phyloP scores from a whole-genome alignment of 2,113 vertebrate species.

The Ailuropoda melanoleuca region DNA sequence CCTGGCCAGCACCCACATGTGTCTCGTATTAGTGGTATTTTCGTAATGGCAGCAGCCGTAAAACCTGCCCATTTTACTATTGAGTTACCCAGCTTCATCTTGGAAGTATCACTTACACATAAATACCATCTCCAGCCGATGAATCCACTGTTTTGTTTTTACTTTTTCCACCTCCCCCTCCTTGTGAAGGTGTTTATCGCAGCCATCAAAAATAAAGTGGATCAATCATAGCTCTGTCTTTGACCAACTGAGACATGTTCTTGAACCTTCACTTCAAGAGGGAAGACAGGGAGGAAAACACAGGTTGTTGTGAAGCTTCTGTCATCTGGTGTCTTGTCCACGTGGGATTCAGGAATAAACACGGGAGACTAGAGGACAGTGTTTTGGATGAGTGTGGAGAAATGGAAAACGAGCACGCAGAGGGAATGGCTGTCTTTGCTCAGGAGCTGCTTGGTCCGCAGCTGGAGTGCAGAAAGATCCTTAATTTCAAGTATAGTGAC shows the following conservation, averaged over 20 bases:
- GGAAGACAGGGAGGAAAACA: neutral
- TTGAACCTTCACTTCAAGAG: neutral
- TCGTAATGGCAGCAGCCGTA: slow-evolving; percentile 79
- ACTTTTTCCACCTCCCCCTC: neutral
- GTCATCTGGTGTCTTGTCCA: slow-evolving; percentile 57
- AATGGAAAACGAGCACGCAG: slow-evolving; percentile 68
- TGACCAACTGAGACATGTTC: neutral
- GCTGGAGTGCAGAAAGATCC: slow-evolving; percentile 64
- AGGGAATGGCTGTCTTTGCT: slow-evolving; percentile 44
- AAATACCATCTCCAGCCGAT: slow-evolving; percentile 60
- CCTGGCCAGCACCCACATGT: slow-evolving; percentile 78
- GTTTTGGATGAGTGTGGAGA: slow-evolving; percentile 49
- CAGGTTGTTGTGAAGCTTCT: slow-evolving; percentile 36
- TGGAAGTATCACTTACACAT: slow-evolving; percentile 72
- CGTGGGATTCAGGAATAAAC: slow-evolving; percentile 67
- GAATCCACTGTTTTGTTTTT: slow-evolving; percentile 54
- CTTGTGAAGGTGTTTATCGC: slow-evolving; percentile 25
- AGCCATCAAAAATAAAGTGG: slow-evolving; percentile 8
- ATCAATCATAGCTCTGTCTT: neutral
- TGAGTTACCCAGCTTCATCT: slow-evolving; percentile 75
- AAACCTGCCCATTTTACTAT: slow-evolving; percentile 77
- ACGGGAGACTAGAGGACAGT: slow-evolving; percentile 9
- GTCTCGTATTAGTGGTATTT: slow-evolving; percentile 84
- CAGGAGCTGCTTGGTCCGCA: slow-evolving; percentile 54
- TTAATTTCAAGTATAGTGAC: slow-evolving; percentile 68